These are phyloP conservation scores for Hypomecis punctinalis DNA, from an alignment of 2,888 invertebrate genomes.

Conservation along the genomic window DNA sequence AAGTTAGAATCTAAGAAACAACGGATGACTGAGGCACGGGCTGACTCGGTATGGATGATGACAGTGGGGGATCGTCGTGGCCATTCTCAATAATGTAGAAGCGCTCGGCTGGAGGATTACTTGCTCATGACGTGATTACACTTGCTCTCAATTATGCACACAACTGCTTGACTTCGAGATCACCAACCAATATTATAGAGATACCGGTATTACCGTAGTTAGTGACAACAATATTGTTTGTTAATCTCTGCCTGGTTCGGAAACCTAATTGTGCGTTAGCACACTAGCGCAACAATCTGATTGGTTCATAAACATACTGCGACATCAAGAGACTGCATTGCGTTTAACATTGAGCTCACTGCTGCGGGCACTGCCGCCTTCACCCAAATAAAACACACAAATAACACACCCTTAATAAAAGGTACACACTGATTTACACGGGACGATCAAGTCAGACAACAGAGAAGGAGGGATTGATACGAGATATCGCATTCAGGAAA, in stretches of 20 bases:
- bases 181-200: conserved; percentile 66
- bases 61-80: conserved; percentile 49
- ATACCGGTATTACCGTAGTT: conserved; percentile 22
- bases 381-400: conserved; percentile 82
- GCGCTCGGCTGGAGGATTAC: conserved; percentile 64
- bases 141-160: conserved; percentile 70
- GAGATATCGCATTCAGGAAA: conserved; percentile 33
- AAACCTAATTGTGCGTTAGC: conserved; percentile 80
- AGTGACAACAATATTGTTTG: conserved; percentile 40
- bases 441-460: conserved; percentile 32
- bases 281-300: conserved; percentile 83
- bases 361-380: conserved; percentile 90
- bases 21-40: conserved; percentile 46
- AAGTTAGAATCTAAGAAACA: conserved; percentile 58
- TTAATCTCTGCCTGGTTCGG: conserved; percentile 60
- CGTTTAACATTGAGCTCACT: conserved; percentile 91
- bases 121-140: conserved; percentile 67
- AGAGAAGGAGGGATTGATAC: conserved; percentile 31
- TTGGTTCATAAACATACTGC: conserved; percentile 82
- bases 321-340: conserved; percentile 87
- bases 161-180: conserved; percentile 66
- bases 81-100: conserved; percentile 52
- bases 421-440: conserved; percentile 38
- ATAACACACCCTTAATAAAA: conserved; percentile 74
- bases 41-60: conserved; percentile 51